These are phyloP conservation scores for Equus przewalskii DNA, from an alignment of 2,113 vertebrate species.

Conservation along the genomic window DNA sequence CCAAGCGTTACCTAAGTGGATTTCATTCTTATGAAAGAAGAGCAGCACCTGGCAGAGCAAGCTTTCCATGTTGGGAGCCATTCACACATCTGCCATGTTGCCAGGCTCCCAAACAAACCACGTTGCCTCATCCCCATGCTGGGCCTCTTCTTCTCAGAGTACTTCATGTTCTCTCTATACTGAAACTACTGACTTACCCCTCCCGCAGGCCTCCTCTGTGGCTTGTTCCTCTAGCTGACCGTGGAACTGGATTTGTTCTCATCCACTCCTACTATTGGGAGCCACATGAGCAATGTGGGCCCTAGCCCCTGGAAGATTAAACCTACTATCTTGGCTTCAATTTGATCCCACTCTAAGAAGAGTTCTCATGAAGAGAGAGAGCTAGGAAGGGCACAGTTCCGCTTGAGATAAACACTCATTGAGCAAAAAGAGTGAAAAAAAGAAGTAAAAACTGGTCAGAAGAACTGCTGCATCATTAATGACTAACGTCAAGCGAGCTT, in stretches of 20 bases:
- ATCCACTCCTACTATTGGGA: background rate
- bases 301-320: background rate
- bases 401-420: background rate
- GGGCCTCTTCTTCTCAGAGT: background rate
- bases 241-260: background rate
- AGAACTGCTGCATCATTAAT: background rate
- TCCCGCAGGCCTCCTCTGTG: background rate
- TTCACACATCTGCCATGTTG: background rate
- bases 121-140: background rate
- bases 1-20: conserved; percentile 40
- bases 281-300: background rate
- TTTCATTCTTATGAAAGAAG: conserved; percentile 36
- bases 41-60: background rate
- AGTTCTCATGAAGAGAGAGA: background rate
- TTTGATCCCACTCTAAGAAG: background rate
- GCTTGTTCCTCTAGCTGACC: background rate
- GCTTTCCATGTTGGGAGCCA: background rate
- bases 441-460: background rate
- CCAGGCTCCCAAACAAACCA: conserved; percentile 44
- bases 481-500: background rate
- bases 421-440: background rate
- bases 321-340: background rate
- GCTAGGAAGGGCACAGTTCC: background rate
- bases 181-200: background rate
- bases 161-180: background rate